Base-by-base conservation (phyloP, 2,888 invertebrate genomes). In the Agonopterix arenella region DNA sequence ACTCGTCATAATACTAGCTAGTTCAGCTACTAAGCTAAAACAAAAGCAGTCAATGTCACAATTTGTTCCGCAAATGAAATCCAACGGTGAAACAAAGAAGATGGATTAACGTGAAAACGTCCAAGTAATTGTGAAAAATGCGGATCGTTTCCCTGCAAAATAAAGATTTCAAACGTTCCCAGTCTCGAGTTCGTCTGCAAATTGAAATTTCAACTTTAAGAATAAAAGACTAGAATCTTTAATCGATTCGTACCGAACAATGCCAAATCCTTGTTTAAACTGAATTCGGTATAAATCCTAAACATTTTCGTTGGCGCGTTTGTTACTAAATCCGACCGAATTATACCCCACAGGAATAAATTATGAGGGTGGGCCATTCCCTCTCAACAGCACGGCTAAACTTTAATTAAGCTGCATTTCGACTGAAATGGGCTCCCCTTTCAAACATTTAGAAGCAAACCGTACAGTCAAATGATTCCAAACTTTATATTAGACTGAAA, bases 111-210 rank as follows among this genome's bases (percentile, higher is more conserved):
- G 79, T 68, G 76, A 68, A 78, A 83, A 82, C 72, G 81, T 84
- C 84, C 78, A 70, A 82, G 84, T 85, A 86, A 86, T 85, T 86
- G 86, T 83, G 85, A 86, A 85, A 84, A 86, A 85, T 85, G 85
- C 59, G 83, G 73, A 75, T 74, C 76, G 71, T 69, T 75, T 66
- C 69, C 61, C 58, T 62, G 62, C 65, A 70, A 70, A 76, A 76
- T 75, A 78, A 80, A 79, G 75, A 73, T 67, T 73, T 67, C 60
- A 66, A 66, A 40, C 45, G 36, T 40, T 41, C 36, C 46, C 48
- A 58, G 51, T 64, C 52, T 45, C 46, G 36, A 50, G 44, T 44
- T 44, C 41, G 18, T 8, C n/a, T 45, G 50, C 52, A 57, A 61
- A 64, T 61, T 56, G 62, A 57, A 70, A 63, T 64, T 61, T 67